Percentiles rank a stretch among this genome's conserved stretches.
These are phyloP conservation scores for Lates japonicus DNA, from an alignment of 2,797 vertebrate species.

Conservation along the genomic window DNA sequence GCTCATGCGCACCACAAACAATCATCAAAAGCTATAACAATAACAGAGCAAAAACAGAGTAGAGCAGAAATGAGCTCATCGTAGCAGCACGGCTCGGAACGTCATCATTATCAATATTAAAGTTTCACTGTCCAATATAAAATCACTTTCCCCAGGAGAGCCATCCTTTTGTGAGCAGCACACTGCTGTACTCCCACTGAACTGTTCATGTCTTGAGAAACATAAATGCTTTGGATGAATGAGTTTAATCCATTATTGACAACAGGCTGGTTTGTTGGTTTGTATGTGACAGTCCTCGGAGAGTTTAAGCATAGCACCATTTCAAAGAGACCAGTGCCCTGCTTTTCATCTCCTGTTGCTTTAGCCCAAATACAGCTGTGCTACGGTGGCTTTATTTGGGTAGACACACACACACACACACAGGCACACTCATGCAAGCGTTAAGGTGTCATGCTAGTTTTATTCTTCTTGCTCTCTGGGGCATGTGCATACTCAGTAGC, in stretches of 20 bases:
- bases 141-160: constrained; percentile 55
- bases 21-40: constrained; percentile 12
- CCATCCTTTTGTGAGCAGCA: constrained; percentile 38
- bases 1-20: constrained; percentile 13
- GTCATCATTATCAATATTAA: constrained; percentile 56
- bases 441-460: constrained; percentile 75
- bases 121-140: constrained; percentile 56
- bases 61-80: too few relatives aligned
- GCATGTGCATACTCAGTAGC: constrained; percentile 62
- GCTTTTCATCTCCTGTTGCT: constrained; percentile 75
- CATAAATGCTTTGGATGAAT: constrained; percentile 73
- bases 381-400: constrained; percentile 55
- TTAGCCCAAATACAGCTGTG: constrained; percentile 60
- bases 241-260: constrained; percentile 81
- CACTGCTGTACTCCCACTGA: constrained; percentile 49
- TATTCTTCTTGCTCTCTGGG: constrained; percentile 68
- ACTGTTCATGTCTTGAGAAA: constrained; percentile 71
- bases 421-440: constrained; percentile 36
- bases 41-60: too few relatives aligned
- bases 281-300: constrained; percentile 72
- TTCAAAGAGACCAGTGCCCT: constrained; percentile 72
- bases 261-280: constrained; percentile 71
- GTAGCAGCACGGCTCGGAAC: constrained; percentile 30
- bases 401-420: constrained; percentile 31
- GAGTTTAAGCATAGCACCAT: constrained; percentile 64